Conservation (phyloP, 1,140 invertebrate species). For the Drosophila kikkawai region DNA sequence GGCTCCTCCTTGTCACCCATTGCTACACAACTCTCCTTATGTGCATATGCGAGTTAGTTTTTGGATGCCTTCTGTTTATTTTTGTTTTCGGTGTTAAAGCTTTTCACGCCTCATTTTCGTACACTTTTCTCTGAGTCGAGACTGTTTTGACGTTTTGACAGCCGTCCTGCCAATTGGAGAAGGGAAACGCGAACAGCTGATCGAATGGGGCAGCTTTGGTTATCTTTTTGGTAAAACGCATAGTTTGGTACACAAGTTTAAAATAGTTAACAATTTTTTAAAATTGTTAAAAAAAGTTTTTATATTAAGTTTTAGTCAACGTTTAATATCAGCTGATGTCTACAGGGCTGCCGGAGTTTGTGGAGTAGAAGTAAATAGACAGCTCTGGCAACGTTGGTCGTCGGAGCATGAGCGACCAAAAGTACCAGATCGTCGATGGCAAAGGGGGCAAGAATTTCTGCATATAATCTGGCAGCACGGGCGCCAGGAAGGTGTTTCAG, state of each 20-base stretch:
- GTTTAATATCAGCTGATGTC: slow-evolving; percentile 10
- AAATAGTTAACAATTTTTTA: too few species aligned
- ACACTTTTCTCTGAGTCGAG: slow-evolving; percentile 37
- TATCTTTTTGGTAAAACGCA: neutral
- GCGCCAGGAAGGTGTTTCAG: neutral
- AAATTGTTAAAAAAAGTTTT: neutral
- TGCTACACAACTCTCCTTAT: slow-evolving; percentile 15
- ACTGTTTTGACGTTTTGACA: slow-evolving; percentile 77
- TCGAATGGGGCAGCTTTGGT: neutral
- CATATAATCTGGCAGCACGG: neutral
- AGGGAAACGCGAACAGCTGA: slow-evolving; percentile 26
- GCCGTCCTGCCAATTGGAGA: slow-evolving; percentile 9
- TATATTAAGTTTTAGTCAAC: neutral
- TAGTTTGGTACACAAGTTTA: neutral
- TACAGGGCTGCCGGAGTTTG: neutral
- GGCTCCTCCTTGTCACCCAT: slow-evolving; percentile 71
- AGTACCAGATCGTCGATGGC: too few species aligned
- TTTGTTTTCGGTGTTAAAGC: slow-evolving; percentile 15
- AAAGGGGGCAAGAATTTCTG: neutral
- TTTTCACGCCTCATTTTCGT: slow-evolving; percentile 50
- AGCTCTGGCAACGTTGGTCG: too few species aligned
- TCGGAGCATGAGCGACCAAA: too few species aligned
- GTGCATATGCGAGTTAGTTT: slow-evolving; percentile 46
- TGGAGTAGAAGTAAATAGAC: neutral
- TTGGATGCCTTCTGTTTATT: slow-evolving; percentile 4